Percentiles rank a stretch among this genome's conserved stretches.
phyloP scores from a whole-genome alignment of 2,888 invertebrate genomes.

The Mesochorus sp. region DNA sequence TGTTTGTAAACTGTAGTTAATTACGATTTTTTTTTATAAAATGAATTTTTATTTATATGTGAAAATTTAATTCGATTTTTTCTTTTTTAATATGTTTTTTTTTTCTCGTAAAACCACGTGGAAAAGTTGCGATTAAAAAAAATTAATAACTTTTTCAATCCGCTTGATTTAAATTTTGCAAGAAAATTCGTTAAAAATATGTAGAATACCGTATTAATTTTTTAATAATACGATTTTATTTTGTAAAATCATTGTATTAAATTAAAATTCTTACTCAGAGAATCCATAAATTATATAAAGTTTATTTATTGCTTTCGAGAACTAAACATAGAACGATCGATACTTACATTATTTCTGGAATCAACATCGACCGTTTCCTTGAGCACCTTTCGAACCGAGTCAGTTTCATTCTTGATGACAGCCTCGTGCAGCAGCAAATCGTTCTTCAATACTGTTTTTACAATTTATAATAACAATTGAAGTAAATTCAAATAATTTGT shows the following conservation, averaged over 20 bases:
- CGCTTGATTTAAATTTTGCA: too few species aligned
- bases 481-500: neutral
- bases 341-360: conserved; percentile 88
- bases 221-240: too few species aligned
- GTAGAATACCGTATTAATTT: too few species aligned
- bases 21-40: too few species aligned
- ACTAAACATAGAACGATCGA: neutral
- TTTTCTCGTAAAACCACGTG: too few species aligned
- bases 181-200: too few species aligned
- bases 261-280: neutral
- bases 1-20: too few species aligned
- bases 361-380: conserved; percentile 87
- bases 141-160: too few species aligned
- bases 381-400: conserved; percentile 86
- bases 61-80: too few species aligned
- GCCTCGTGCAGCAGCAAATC: conserved; percentile 89
- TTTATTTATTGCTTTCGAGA: neutral
- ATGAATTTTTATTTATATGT: too few species aligned
- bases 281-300: neutral
- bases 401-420: conserved; percentile 89
- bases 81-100: too few species aligned
- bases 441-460: conserved; percentile 84
- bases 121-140: too few species aligned
- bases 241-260: neutral
- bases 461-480: conserved; percentile 66